Percentiles rank a stretch among this genome's conserved stretches.
phyloP scores from a whole-genome alignment of 2,113 vertebrate species.

The Scartelaos histophorus region DNA sequence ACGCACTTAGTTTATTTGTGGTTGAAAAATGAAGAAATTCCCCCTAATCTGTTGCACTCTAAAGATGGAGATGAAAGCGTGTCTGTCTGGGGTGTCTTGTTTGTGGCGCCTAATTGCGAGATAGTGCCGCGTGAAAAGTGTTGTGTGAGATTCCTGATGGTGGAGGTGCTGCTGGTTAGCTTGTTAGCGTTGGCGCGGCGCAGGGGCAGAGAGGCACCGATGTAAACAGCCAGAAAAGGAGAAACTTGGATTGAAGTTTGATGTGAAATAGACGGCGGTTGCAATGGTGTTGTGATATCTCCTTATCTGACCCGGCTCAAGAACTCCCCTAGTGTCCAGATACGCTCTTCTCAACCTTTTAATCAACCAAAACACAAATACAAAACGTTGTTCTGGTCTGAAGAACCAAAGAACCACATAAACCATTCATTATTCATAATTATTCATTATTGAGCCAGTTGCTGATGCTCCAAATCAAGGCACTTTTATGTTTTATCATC shows the following conservation, averaged over 20 bases:
- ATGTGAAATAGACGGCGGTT: constrained; percentile 47
- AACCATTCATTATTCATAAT: background rate
- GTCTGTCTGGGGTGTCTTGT: constrained; percentile 8
- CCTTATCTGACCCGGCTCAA: constrained; percentile 26
- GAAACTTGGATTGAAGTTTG: constrained; percentile 35
- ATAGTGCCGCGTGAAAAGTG: constrained; percentile 4
- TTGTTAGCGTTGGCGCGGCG: constrained; percentile 59
- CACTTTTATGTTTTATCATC: background rate
- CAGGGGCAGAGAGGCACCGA: constrained; percentile 25
- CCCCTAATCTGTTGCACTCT: constrained; percentile 9
- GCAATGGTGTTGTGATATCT: constrained; percentile 17
- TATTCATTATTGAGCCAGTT: background rate
- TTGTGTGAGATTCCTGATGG: constrained; percentile 43
- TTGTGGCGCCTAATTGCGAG: constrained; percentile 18
- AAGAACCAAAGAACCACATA: background rate
- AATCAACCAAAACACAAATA: background rate
- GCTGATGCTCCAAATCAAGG: background rate
- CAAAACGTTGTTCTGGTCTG: too few relatives aligned
- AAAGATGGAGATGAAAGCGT: background rate
- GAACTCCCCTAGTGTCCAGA: background rate
- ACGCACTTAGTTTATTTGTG: constrained; percentile 29
- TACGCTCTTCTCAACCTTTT: background rate
- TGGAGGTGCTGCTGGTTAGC: constrained; percentile 41
- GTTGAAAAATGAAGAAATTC: constrained; percentile 41
- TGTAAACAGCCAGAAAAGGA: constrained; percentile 45